A percentile compares a stretch with the other conserved stretches of the same genome.
Evolutionary conservation across 2,888 invertebrate genomes (phyloP).

Genomic region (Hetaerina titia): DNA sequence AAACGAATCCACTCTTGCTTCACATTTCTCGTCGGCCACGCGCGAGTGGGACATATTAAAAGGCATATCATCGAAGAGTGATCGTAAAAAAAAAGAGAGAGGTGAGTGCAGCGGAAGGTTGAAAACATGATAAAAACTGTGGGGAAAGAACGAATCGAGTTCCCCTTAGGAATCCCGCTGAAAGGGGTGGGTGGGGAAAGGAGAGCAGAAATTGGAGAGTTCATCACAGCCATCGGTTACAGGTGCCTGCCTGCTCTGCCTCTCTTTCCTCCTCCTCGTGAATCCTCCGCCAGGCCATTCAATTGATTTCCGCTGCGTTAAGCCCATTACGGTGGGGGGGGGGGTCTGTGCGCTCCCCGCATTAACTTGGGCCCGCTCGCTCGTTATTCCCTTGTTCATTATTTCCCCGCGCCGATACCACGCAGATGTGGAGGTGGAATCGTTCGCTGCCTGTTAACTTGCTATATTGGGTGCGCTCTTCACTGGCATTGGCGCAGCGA

Average conservation of each 20-base stretch:
- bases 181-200: background rate
- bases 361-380: background rate
- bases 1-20: background rate
- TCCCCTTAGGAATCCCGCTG: background rate
- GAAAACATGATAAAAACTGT: background rate
- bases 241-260: conserved; percentile 35
- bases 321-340: background rate
- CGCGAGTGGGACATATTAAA: background rate
- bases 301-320: conserved; percentile 27
- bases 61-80: conserved; percentile 42
- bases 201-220: conserved; percentile 28
- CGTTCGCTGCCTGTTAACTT: background rate
- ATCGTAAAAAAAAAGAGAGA: conserved; percentile 13
- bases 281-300: background rate
- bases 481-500: background rate
- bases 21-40: background rate
- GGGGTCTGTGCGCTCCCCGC: background rate
- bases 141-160: background rate
- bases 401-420: conserved; percentile 6
- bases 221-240: conserved; percentile 28
- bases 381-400: conserved; percentile 3
- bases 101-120: background rate
- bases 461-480: background rate
- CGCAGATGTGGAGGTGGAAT: background rate
- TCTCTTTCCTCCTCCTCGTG: background rate